Base-by-base conservation (phyloP, 1,140 invertebrate genomes). In the Anthonomus grandis region DNA sequence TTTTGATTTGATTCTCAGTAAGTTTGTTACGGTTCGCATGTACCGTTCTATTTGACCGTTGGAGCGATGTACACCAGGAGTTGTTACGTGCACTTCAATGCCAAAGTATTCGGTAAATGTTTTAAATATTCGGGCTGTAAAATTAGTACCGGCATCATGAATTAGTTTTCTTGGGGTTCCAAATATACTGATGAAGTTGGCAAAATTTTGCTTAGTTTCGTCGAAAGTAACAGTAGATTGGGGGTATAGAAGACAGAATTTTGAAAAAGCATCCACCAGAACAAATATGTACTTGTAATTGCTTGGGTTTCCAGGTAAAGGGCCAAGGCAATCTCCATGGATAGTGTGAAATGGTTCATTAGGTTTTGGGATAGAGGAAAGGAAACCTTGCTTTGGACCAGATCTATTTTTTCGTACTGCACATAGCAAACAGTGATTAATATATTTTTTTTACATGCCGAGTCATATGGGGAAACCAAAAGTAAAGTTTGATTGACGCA, bases 381-480 rank as follows among this genome's bases (percentile, higher is more conserved):
- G 10, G 6, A 19, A 3, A 19, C 13, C 19, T 51, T 57, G 54
- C 8, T 3, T 5, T 37, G 17, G 9, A 23, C 54, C 54, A 21
- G 45, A 19, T 21, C 18, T 34, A 22, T 9, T 17, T 55, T 70
- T 69, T 1, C 57, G 63, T n/a, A 53, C 58, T 44, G 64, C 65
- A 36, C 66, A 69, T 17, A 65, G 34, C 0, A 68, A 49, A 46
- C 68, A 70, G 1, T 64, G 59, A 12, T 64, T 60, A 9, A 68
- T 60, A 51, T 67, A 67, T 60, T 67, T 68, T n/a, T 34, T 60
- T 46, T 12, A 68, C 58, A 23, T 48, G 57, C 39, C 63, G 65
- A n/a, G 60, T 54, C 67, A 66, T 67, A n/a, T 65, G 34, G 0
- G 63, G 66, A 34, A 67, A 70, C 64, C 63, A 66, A 41, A 67